Evolutionary conservation across 2,888 invertebrate genomes (phyloP).

Genomic region (Lapara coniferarum): DNA sequence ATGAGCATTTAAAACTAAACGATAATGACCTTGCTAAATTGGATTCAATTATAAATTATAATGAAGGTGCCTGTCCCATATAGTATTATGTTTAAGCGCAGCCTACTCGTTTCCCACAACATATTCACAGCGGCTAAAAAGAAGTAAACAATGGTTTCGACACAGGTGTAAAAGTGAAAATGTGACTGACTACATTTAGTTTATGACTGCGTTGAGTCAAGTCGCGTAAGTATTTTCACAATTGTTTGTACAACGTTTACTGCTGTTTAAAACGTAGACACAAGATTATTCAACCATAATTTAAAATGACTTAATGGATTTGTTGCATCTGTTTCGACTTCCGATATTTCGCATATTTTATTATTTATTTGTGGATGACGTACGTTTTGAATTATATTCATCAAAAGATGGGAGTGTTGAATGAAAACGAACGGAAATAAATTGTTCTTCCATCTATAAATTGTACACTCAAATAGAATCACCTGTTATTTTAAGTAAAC

Average conservation of each 20-base stretch:
- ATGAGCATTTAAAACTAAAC: neutral
- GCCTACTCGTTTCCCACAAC: constrained; percentile 44
- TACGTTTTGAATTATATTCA: constrained; percentile 1
- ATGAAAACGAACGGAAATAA: neutral
- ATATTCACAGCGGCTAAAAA: constrained; percentile 46
- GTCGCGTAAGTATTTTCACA: constrained; percentile 40
- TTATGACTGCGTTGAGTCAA: constrained; percentile 42
- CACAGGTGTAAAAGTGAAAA: constrained; percentile 72
- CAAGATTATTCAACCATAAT: neutral
- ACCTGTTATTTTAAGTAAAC: neutral
- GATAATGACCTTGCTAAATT: neutral
- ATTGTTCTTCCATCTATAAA: neutral
- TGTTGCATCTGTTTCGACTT: constrained; percentile 5
- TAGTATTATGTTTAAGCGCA: constrained; percentile 38
- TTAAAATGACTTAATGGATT: neutral
- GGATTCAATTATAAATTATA: neutral
- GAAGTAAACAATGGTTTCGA: constrained; percentile 68
- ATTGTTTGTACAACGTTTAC: constrained; percentile 43
- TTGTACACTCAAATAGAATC: neutral
- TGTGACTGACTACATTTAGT: constrained; percentile 54
- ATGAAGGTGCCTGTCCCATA: constrained; percentile 29
- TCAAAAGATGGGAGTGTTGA: neutral
- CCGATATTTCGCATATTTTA: neutral
- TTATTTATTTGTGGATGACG: neutral
- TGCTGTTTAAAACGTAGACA: constrained; percentile 26